A percentile compares a stretch with the other conserved stretches of the same genome.
Conservation (phyloP, 2,113 vertebrate genomes). For the Chloebia gouldiae region DNA sequence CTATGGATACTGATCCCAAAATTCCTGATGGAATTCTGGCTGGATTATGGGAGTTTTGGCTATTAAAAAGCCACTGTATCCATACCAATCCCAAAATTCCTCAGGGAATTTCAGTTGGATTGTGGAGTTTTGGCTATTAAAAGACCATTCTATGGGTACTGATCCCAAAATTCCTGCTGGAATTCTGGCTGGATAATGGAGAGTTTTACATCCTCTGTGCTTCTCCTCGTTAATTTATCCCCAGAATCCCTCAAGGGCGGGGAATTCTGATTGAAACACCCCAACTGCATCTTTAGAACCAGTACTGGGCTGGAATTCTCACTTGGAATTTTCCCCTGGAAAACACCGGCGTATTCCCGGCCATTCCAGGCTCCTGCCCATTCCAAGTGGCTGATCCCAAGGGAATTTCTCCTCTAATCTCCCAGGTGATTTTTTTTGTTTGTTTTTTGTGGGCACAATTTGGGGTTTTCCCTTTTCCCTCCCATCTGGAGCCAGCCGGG, state of each 20-base stretch:
- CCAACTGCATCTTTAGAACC: background rate
- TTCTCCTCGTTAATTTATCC: background rate
- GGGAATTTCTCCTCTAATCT: background rate
- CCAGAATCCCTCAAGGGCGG: background rate
- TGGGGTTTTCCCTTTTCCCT: background rate
- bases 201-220: background rate
- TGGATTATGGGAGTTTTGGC: background rate
- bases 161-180: background rate
- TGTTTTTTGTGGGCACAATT: accelerated
- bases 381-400: background rate
- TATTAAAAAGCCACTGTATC: too few species aligned
- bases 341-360: background rate
- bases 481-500: accelerated
- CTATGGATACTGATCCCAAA: background rate
- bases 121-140: background rate
- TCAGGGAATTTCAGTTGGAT: background rate
- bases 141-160: accelerated
- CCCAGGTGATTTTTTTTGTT: background rate
- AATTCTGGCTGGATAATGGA: background rate
- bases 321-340: background rate
- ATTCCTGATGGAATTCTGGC: background rate
- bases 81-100: too few species aligned
- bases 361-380: background rate
- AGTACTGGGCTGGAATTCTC: background rate
- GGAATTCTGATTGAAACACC: background rate